Base-by-base conservation (phyloP, 2,113 vertebrate species). In the Poeciliopsis retropinna region DNA sequence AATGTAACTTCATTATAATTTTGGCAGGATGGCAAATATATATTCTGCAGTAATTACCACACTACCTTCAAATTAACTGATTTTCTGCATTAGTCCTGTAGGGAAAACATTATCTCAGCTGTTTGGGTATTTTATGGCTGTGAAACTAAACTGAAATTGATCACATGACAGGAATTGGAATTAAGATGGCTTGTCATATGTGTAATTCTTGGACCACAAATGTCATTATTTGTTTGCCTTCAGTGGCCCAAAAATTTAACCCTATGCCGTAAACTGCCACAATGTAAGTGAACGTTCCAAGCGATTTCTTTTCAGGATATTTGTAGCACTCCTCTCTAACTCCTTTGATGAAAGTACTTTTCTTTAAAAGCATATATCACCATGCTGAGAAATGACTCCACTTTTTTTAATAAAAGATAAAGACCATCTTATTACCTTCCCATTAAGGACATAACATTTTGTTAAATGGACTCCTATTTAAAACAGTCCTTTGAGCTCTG, bases 391-490 rank as follows among this genome's bases (percentile, higher is more conserved):
- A 93, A 89, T 44, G 85, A 81, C 89, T 91, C 31, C 44, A 84
- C 85, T 89, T 88, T 91, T 89, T 90, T 85, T 75, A 92, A 91
- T 90, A 86, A 87, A 92, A 92, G 92, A 93, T 93, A 93, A 94
- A 92, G 89, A 88, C 86, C 84, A 82, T 90, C 89, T 91, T 94
- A 94, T 95, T 93, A 94, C 93, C 88, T 92, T 84, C 86, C 91
- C 89, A 94, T 95, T 95, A 94, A 89, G 89, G 84, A 91, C 87
- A 87, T 93, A 92, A 91, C 91, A 88, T 92, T 95, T 89, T 92
- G 90, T 90, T 92, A 94, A 94, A 95, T 94, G 90, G 92, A 93
- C 89, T 92, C 81, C 91, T 92, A 94, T 94, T 95, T 93, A 94
- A 94, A 93, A 93, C 85, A 92, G 85, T 90, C 89, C 89, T 92